Evolutionary conservation across 2,797 vertebrate species (phyloP), one percentile per base, ranked within the genome.

Genomic region (Emydoidea blandingii): DNA sequence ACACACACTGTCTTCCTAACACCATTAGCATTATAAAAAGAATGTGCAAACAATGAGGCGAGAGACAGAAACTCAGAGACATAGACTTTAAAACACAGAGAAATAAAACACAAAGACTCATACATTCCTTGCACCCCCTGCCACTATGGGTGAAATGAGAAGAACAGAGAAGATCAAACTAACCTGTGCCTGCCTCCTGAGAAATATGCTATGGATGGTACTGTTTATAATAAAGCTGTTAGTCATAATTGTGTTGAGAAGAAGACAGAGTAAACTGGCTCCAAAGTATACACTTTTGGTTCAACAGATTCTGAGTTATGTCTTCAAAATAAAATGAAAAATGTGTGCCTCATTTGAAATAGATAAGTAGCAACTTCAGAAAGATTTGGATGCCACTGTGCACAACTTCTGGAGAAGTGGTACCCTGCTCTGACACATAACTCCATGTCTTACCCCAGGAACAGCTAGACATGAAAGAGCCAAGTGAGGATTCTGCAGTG

Each of bases 401-500:
- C 0, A 10, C 29, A 9, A 25, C 79, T 52, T 53, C 49, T 37
- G 10, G 49, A 68, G 0, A 41, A 47, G 23, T 31, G 86, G 59
- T 76, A 56, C 68, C 90, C 93, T 78, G 57, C 4, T 5, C n/a
- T 74, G 65, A 57, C 72, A 11, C 0, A 0, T 7, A 78, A 34
- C 4, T 85, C 59, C 0, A 0, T 0, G 1, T 76, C 16, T 68
- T 16, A 68, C 25, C 8, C 65, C 18, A 23, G 59, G 56, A 86
- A 81, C 3, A 25, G 10, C 23, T 93, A 62, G 81, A 89, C 83
- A n/a, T 6, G 53, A n/a, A 21, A 50, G 2, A 92, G 59, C 0
- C 62, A 65, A 21, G 31, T 90, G 29, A 91, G 89, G 86, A 56
- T 83, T 85, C 95, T 62, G 59, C 68, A 86, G 29, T 79, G 88